These are phyloP conservation scores for Philhelius pedissequus DNA, from an alignment of 2,888 invertebrate species.

Conservation along the genomic window DNA sequence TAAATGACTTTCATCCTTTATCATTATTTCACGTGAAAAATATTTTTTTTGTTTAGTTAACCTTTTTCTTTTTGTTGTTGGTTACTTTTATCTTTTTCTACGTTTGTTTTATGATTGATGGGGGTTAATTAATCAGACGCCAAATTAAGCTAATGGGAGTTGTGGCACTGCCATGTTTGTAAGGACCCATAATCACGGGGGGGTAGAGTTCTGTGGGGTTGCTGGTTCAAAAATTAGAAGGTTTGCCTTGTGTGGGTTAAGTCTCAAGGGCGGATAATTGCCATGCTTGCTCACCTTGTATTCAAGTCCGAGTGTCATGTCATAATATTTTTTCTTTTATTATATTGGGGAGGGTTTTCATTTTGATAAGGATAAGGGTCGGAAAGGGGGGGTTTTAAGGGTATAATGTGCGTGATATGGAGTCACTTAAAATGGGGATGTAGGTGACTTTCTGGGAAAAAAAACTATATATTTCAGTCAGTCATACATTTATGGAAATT, in stretches of 20 bases:
- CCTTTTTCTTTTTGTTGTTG: not conserved
- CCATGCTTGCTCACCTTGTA: conserved; percentile 34
- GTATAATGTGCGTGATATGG: conserved; percentile 25
- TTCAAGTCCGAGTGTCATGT: conserved; percentile 35
- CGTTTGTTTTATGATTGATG: conserved; percentile 51
- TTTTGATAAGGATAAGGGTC: not conserved
- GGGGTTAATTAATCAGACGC: conserved; percentile 62
- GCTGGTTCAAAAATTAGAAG: not conserved
- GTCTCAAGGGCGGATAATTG: conserved; percentile 56
- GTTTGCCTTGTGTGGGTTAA: conserved; percentile 28
- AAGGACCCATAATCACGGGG: not conserved
- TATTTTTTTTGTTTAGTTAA: not conserved
- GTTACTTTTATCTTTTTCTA: conserved; percentile 8
- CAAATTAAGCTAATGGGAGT: conserved; percentile 60
- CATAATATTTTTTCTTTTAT: conserved; percentile 13
- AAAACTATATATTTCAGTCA: not conserved
- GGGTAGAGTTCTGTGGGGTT: not conserved
- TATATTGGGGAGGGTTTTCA: not conserved
- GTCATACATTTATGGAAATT: conserved; percentile 28
- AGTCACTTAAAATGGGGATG: conserved; percentile 14
- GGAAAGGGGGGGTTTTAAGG: not conserved
- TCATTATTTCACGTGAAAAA: not conserved
- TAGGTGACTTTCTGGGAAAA: not conserved
- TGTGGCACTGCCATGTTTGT: not conserved
- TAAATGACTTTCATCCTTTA: conserved; percentile 6